Base-by-base conservation (phyloP, 1,140 invertebrate species). In the Drosophila sulfurigaster region DNA sequence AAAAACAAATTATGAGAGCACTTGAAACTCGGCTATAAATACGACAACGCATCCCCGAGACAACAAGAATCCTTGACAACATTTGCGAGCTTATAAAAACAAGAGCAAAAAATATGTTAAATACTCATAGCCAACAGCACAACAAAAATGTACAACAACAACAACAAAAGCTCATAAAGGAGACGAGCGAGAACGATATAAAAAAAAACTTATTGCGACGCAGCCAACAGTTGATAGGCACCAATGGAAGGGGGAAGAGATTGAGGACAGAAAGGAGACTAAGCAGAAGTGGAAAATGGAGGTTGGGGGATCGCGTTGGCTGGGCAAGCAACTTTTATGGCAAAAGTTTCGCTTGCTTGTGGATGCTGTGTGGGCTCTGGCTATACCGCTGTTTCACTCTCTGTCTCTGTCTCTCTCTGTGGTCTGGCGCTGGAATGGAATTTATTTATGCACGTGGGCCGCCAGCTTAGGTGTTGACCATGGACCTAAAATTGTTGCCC, bases 401-500 rank as follows among this genome's bases (percentile, higher is more conserved):
- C 35, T 7, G 1, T 10, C 35, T 10, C 35, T 38, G 1, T 38
- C 35, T 38, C 35, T 3, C 41, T 41, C 35, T 38, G 35, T 38
- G 35, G 38, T 8, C 38, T 11, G 10, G 38, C 5, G 41, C 41
- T 13, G 41, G 41, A 43, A 43, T 54, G 48, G 62, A 41, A 64
- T 64, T 64, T 64, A 64, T 64, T 6, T 11, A 64, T 52, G 35
- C 49, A 52, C 54, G 15, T 38, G 49, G 51, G 54, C 15, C n/a
- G 6, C 48, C 57, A 65, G 56, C 16, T 72, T 60, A 75, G 80
- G 69, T 89, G 80, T 81, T 88, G 80, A 83, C 83, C 82, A 64
- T 75, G 64, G 73, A 56, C 49, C 83, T 57, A 88, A 25, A 88
- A 88, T 75, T 75, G 85, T 83, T 89, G 79, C 77, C 71, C 80